Evolutionary conservation across 2,797 vertebrate genomes (phyloP), one percentile per base, ranked within the genome.

Genomic region (Mionectes olivaceus): DNA sequence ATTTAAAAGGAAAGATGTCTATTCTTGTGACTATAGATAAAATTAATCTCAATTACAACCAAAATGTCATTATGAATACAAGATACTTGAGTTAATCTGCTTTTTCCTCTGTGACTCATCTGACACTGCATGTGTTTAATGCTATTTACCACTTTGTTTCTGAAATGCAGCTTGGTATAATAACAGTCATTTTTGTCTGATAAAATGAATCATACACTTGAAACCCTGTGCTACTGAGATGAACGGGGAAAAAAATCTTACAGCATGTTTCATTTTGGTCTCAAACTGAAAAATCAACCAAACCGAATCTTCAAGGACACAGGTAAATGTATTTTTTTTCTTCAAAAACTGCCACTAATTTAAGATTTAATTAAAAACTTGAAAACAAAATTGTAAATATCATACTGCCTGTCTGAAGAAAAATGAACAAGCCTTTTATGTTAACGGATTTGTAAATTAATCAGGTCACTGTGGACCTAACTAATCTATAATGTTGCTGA

Each of bases 1-100:
- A 97, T 98, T 98, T 98, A 98, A 98, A 96, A 98, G 94, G 93
- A 98, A 98, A 98, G 98, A 97, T 96, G 60, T 92, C 94, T 97
- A 60, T 93, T 95, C 87, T 97, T 96, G 76, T 96, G 95, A 83
- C 90, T 94, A 81, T 75, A 96, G 41, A 95, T 93, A 96, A 90
- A 88, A 97, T 97, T 97, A 85, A 93, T 78, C 92, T 94, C 65
- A 94, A 3, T 64, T 91, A 56, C 61, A 89, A 95, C 12, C 4
- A 94, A 93, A 91, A 75, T 69, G 22, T 71, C 21, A 65, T 94
- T 97, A 94, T 89, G 84, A 79, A 46, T 3, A 17, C 63, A 71
- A 94, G 77, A 94, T 65, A 65, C 57, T 88, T 93, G 75, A 91
- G 7, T 81, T 92, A 73, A 81, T 81, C 52, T 94, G 64, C 18